These are phyloP conservation scores for Pseudotriccus pelzelni DNA, from an alignment of 2,797 vertebrate genomes.

Conservation along the genomic window DNA sequence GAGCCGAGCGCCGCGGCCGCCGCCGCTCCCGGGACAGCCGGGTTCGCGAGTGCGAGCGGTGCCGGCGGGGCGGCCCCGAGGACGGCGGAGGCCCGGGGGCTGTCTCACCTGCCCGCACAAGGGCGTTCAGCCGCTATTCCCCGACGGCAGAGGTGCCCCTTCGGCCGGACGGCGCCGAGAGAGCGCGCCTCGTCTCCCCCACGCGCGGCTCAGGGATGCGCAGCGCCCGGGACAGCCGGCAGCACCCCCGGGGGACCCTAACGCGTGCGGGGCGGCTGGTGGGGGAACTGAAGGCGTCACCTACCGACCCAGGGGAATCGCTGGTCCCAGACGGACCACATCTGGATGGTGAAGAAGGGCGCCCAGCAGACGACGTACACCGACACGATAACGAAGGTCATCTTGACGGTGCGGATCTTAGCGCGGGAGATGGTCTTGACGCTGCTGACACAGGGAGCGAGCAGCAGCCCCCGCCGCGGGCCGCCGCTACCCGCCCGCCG, in stretches of 20 bases:
- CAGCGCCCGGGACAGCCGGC: not conserved
- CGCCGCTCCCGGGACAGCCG: not conserved
- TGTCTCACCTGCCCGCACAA: not conserved
- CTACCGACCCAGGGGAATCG: slow-evolving; percentile 85
- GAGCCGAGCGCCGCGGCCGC: not conserved
- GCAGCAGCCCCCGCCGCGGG: slow-evolving; percentile 77
- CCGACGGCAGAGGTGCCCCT: not conserved
- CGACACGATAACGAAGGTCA: slow-evolving; percentile 96
- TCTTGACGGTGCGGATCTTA: slow-evolving; percentile 94
- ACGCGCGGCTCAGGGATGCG: not conserved
- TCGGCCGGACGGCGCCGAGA: too few relatives aligned
- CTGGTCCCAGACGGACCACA: slow-evolving; percentile 96
- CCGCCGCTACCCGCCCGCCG: slow-evolving; percentile 12
- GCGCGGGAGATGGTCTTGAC: slow-evolving; percentile 90
- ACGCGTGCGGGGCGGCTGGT: not conserved
- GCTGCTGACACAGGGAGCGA: slow-evolving; percentile 87
- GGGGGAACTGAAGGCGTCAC: not conserved
- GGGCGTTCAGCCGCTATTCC: not conserved
- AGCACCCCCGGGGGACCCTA: not conserved
- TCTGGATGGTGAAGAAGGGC: slow-evolving; percentile 93
- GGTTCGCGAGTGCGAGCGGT: not conserved
- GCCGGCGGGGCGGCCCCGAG: not conserved
- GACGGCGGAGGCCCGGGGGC: not conserved
- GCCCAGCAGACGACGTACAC: slow-evolving; percentile 94
- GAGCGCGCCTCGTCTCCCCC: not conserved